Conservation (phyloP, 2,888 invertebrate species). For the Gonocerus acuteangulatus region DNA sequence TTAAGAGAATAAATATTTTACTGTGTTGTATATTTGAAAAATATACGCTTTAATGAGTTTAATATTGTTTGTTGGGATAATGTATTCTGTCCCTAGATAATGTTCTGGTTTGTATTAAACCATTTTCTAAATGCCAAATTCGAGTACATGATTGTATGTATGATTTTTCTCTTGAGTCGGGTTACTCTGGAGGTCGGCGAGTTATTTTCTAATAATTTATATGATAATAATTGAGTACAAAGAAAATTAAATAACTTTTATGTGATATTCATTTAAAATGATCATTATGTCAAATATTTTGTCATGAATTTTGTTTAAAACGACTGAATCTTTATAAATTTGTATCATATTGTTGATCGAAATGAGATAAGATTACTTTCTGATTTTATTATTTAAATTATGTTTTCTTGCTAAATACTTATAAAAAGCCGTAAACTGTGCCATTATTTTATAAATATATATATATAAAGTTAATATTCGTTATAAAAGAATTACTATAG, state of each 20-base stretch:
- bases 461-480: constrained; percentile 30
- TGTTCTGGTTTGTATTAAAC: constrained; percentile 13
- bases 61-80: background rate
- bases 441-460: constrained; percentile 32
- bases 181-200: constrained; percentile 8
- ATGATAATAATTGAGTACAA: constrained; percentile 23
- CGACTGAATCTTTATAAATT: constrained; percentile 23
- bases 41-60: constrained; percentile 10
- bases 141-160: constrained; percentile 14
- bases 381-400: constrained; percentile 24
- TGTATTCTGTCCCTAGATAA: background rate
- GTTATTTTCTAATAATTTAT: constrained; percentile 24
- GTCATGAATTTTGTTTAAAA: constrained; percentile 18
- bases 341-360: constrained; percentile 17
- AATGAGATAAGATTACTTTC: constrained; percentile 1
- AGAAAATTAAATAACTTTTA: constrained; percentile 22
- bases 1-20: constrained; percentile 16
- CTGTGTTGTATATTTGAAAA: constrained; percentile 13
- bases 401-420: constrained; percentile 23
- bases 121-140: constrained; percentile 23
- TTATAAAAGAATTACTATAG: constrained; percentile 26
- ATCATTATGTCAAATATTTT: constrained; percentile 16
- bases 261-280: constrained; percentile 21
- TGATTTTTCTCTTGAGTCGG: constrained; percentile 9
- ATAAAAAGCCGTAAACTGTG: constrained; percentile 26